These are phyloP conservation scores for Fulica atra DNA, from an alignment of 2,113 vertebrate genomes.

Conservation along the genomic window DNA sequence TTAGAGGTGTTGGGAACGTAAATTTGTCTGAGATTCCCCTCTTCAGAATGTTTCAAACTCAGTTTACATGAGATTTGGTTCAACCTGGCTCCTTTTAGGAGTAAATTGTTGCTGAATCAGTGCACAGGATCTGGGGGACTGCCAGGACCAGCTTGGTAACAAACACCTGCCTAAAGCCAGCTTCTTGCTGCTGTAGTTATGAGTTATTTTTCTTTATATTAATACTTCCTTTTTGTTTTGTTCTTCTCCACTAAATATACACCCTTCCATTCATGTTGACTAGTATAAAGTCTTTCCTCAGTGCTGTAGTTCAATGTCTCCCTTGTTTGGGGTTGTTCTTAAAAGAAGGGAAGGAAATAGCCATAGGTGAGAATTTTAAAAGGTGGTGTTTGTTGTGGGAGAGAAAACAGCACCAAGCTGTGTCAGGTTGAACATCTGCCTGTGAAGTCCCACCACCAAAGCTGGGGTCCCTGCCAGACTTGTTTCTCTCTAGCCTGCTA, in stretches of 20 bases:
- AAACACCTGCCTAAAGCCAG: neutral
- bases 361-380: constrained; percentile 41
- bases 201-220: neutral
- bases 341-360: constrained; percentile 20
- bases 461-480: neutral
- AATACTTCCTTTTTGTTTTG: neutral
- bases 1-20: neutral
- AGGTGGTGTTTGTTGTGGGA: constrained; percentile 17
- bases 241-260: neutral
- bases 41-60: neutral
- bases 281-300: neutral
- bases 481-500: neutral
- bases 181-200: neutral
- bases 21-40: neutral
- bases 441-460: constrained; percentile 21
- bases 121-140: neutral
- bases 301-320: neutral
- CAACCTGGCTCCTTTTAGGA: neutral
- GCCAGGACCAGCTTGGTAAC: neutral
- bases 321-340: constrained; percentile 1
- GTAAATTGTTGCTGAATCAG: neutral
- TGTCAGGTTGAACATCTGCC: neutral
- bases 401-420: constrained; percentile 24
- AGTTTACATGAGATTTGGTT: neutral
- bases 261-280: neutral